Evolutionary conservation across 2,113 vertebrate species (phyloP).

Genomic region (Athene noctua): DNA sequence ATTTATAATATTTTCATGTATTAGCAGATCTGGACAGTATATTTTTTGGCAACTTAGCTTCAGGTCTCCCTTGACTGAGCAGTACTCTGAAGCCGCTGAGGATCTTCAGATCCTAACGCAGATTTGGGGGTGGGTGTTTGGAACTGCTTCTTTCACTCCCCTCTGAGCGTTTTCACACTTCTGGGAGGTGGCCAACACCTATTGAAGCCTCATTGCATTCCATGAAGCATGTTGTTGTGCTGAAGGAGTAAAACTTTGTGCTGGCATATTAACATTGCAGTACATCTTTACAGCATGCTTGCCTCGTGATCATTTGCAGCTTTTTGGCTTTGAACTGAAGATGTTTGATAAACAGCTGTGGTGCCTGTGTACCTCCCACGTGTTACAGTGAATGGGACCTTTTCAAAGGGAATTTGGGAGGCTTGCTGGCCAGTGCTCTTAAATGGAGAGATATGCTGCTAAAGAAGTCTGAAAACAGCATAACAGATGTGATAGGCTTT

Average conservation of each 20-base stretch:
- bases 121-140: not conserved
- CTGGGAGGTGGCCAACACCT: too few relatives aligned
- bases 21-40: not conserved
- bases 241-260: not conserved
- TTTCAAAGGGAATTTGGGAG: not conserved
- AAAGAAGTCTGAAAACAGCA: not conserved
- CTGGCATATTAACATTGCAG: accelerated
- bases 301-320: not conserved
- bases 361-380: not conserved
- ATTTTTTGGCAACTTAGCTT: not conserved
- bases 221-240: not conserved
- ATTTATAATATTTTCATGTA: not conserved
- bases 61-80: not conserved
- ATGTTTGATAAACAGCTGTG: not conserved
- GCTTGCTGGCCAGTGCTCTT: not conserved
- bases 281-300: not conserved
- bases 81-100: not conserved
- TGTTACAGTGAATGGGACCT: not conserved
- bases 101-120: not conserved
- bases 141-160: not conserved
- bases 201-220: accelerated
- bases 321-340: not conserved
- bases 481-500: not conserved
- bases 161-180: not conserved
- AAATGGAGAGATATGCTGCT: not conserved